phyloP scores from a whole-genome alignment of 2,113 vertebrate genomes.

The Cariama cristata region DNA sequence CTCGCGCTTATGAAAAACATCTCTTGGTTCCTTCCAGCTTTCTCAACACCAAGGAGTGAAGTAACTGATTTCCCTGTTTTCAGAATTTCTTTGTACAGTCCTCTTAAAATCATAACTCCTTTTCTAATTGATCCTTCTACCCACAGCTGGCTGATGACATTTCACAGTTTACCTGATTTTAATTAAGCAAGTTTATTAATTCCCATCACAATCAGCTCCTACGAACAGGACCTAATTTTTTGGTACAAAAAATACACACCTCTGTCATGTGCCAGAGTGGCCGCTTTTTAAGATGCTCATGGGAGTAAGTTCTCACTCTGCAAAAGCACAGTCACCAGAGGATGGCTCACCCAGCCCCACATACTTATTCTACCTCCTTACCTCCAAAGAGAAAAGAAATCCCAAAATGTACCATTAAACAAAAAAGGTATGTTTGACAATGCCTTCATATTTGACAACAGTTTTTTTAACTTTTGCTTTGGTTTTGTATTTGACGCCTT shows the following conservation, averaged over 20 bases:
- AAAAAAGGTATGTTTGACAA: background rate
- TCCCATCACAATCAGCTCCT: background rate
- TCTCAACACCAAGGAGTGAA: background rate
- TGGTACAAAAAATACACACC: background rate
- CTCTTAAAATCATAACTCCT: background rate
- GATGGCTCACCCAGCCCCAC: background rate
- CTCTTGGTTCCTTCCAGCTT: no score
- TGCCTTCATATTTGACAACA: background rate
- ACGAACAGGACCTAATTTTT: background rate
- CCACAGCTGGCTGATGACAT: background rate
- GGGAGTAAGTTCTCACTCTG: background rate
- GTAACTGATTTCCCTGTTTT: background rate
- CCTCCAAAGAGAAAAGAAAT: background rate
- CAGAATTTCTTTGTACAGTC: background rate
- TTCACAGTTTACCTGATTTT: background rate
- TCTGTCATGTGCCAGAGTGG: background rate
- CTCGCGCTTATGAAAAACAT: accelerated
- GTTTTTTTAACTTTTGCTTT: background rate
- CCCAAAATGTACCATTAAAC: background rate
- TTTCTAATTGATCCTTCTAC: background rate
- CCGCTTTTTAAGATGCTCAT: background rate
- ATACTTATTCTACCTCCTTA: background rate
- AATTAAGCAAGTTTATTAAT: background rate
- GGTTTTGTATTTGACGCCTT: background rate
- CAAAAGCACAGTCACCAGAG: background rate